Conservation (phyloP, 2,797 vertebrate genomes). For the Sebastiscus tertius region DNA sequence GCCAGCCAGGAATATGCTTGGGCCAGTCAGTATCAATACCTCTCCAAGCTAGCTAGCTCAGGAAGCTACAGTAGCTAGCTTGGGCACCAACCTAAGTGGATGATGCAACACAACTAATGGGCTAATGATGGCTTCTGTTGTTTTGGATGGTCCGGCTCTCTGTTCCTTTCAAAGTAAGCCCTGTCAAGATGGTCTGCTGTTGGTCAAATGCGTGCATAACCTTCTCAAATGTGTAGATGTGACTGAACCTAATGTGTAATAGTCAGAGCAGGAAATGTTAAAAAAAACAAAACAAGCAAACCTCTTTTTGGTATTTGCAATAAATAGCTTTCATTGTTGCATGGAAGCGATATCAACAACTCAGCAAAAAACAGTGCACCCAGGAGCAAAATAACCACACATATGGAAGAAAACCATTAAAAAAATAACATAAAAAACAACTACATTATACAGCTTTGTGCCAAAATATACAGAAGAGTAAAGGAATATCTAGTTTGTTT, state of each 20-base stretch:
- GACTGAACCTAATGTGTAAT: neutral
- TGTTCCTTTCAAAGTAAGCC: neutral
- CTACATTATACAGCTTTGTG: conserved; percentile 82
- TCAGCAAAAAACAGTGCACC: conserved; percentile 93
- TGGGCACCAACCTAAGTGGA: neutral
- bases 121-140: neutral
- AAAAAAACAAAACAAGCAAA: conserved; percentile 72
- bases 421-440: conserved; percentile 67
- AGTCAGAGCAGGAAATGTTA: conserved; percentile 41
- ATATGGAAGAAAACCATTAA: conserved; percentile 84
- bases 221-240: conserved; percentile 3
- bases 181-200: neutral
- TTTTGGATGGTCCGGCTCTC: neutral
- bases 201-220: neutral
- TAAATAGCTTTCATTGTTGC: conserved; percentile 89
- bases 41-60: neutral
- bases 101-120: neutral
- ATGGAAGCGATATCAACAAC: conserved; percentile 88
- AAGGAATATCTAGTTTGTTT: conserved; percentile 75
- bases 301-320: conserved; percentile 86
- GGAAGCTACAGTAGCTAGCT: too few species aligned
- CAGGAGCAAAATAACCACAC: conserved; percentile 84
- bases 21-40: neutral
- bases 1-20: neutral
- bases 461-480: conserved; percentile 88